Evolutionary conservation across 2,797 vertebrate species (phyloP).

Genomic region (Urocyon cinereoargenteus): DNA sequence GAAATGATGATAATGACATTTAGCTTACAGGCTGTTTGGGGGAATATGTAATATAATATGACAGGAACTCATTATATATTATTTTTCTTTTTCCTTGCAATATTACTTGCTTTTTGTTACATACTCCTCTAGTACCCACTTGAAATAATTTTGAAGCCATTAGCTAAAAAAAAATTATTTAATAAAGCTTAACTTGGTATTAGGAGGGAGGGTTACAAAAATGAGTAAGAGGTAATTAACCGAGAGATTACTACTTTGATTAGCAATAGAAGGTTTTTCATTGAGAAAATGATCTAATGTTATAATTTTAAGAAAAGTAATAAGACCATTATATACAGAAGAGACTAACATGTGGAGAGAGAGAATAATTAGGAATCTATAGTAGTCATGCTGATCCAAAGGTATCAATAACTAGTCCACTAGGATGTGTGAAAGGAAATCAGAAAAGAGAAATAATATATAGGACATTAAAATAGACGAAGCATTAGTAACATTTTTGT

Average conservation of each 20-base stretch:
- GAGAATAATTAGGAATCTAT: not conserved
- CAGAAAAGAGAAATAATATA: not conserved
- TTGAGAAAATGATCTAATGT: constrained; percentile 4
- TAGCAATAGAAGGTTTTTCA: constrained; percentile 31
- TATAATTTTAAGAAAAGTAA: not conserved
- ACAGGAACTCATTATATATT: not conserved
- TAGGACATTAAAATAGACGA: not conserved
- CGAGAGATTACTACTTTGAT: not conserved
- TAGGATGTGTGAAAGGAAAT: not conserved
- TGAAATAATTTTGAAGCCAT: not conserved
- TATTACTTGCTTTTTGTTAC: not conserved
- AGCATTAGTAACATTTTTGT: not conserved
- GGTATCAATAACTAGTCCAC: not conserved
- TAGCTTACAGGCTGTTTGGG: not conserved
- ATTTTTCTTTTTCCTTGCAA: not conserved
- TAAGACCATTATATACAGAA: not conserved
- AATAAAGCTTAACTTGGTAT: not conserved
- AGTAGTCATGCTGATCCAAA: not conserved
- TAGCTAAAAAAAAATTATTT: not conserved
- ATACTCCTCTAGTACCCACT: not conserved
- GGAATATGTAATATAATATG: not conserved
- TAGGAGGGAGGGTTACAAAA: not conserved
- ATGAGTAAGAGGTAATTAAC: not conserved
- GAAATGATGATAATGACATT: not conserved
- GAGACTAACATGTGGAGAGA: not conserved